Evolutionary conservation across 1,140 invertebrate genomes (phyloP), one percentile per base, ranked within the genome.

Genomic region (Drosophila arizonae): DNA sequence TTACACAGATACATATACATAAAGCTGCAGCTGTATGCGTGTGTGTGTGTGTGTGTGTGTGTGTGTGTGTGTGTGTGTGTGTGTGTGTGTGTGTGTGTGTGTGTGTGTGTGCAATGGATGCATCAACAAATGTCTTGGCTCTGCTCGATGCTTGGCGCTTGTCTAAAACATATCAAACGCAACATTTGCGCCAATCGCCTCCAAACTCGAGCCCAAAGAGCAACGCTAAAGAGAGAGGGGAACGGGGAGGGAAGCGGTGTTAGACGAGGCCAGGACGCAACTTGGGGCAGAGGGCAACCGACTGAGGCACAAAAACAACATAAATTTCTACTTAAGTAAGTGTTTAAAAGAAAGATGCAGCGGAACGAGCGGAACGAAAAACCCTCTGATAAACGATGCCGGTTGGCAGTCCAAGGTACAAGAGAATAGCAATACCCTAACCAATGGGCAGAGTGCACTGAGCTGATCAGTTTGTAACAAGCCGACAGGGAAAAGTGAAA

Each of bases 251-350:
- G 13, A 28, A 24, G 65, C 15, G 21, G n/a, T 5, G 28, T 0
- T 8, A 10, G 26, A 13, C 3, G n/a, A 10, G 15, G 43, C 1
- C 41, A 10, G 54, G 11, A 4, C 36, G 36, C 10, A 39, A 39
- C n/a, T 65, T 68, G 48, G 15, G 30, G 60, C 48, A 55, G 64
- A 33, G 26, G 45, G 75, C 51, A 62, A 58, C 13, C 55, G 54
- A 70, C 58, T 36, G 51, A 41, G 56, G 69, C 70, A 76, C 73
- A 88, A 88, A 87, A 84, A 88, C 84, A 88, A 88, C 84, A 88
- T 88, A 88, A 88, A 88, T 88, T 88, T 86, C 79, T 79, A 88
- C 73, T 88, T 88, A 88, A 88, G 84, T 88, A 88, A 88, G 84
- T 88, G 84, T 88, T 88, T 88, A 88, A 88, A 88, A 88, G 79